Conservation (phyloP, 2,888 invertebrate species). For the Tiliacea aurago region DNA sequence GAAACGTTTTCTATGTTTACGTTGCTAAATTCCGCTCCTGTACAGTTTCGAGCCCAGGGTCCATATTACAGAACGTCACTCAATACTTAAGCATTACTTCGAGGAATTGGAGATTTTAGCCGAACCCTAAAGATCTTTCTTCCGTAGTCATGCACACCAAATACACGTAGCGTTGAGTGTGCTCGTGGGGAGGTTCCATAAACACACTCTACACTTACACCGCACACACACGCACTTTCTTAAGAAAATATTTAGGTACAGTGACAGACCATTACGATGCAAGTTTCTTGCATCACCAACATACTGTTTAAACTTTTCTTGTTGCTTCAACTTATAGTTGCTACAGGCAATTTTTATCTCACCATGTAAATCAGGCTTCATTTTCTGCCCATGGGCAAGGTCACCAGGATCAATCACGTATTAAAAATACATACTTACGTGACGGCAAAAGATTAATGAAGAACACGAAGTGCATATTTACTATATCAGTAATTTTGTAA, state of each 20-base stretch:
- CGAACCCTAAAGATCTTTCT: too few relatives aligned
- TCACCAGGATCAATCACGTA: slow-evolving; percentile 10
- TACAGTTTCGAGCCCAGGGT: neutral
- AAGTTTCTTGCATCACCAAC: neutral
- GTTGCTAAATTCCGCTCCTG: neutral
- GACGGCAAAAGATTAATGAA: slow-evolving; percentile 39
- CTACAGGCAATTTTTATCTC: neutral
- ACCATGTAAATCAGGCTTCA: neutral
- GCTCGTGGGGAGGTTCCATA: too few relatives aligned
- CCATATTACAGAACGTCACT: too few relatives aligned
- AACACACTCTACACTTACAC: too few relatives aligned
- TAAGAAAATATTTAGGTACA: neutral
- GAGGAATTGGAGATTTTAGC: too few relatives aligned
- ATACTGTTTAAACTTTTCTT: neutral
- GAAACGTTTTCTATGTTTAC: neutral
- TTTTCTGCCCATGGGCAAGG: slow-evolving; percentile 4
- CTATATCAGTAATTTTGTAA: slow-evolving; percentile 61
- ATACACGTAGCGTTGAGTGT: too few relatives aligned
- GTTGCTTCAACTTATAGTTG: neutral
- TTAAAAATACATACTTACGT: slow-evolving; percentile 13
- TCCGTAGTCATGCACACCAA: too few relatives aligned
- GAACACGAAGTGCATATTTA: slow-evolving; percentile 41
- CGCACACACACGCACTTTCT: too few relatives aligned
- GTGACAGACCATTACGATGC: neutral
- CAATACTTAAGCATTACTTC: too few relatives aligned